Conservation (phyloP, 2,888 invertebrate genomes). For the Diploptera punctata region DNA sequence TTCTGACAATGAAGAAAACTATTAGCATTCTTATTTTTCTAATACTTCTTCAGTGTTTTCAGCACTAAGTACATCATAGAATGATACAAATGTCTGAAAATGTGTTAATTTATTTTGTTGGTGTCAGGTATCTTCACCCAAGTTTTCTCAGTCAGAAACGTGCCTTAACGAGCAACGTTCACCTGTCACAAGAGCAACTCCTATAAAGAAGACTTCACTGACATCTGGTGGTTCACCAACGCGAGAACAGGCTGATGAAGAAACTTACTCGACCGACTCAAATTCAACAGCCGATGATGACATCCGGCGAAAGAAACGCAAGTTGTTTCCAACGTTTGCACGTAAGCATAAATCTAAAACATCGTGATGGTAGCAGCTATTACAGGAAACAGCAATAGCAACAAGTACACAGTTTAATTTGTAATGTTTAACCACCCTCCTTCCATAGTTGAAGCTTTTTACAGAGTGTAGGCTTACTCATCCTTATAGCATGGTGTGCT, state of each 20-base stretch:
- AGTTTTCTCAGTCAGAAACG: slow-evolving; percentile 61
- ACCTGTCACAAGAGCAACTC: slow-evolving; percentile 28
- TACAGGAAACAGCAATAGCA: no score
- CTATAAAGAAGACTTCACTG: slow-evolving; percentile 21
- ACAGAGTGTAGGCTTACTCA: no score
- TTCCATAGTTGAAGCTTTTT: no score
- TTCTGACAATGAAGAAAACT: background rate
- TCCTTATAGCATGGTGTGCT: no score
- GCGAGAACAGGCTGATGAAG: slow-evolving; percentile 61
- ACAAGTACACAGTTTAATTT: no score
- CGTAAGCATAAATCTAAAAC: slow-evolving; percentile 37
- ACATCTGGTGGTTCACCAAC: background rate
- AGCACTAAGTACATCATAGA: no score
- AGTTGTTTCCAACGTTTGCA: slow-evolving; percentile 40
- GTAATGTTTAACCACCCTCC: no score
- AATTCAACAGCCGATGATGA: slow-evolving; percentile 58
- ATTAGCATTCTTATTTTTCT: no score
- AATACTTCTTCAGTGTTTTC: no score
- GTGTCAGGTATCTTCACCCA: slow-evolving; percentile 48
- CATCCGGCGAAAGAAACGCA: slow-evolving; percentile 42
- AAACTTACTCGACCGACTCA: slow-evolving; percentile 72
- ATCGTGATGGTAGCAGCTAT: slow-evolving; percentile 34
- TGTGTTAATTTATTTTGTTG: no score
- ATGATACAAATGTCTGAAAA: no score
- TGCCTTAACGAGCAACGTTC: slow-evolving; percentile 51